These are phyloP conservation scores for Micronisus gabar DNA, from an alignment of 2,113 vertebrate species.

Conservation along the genomic window DNA sequence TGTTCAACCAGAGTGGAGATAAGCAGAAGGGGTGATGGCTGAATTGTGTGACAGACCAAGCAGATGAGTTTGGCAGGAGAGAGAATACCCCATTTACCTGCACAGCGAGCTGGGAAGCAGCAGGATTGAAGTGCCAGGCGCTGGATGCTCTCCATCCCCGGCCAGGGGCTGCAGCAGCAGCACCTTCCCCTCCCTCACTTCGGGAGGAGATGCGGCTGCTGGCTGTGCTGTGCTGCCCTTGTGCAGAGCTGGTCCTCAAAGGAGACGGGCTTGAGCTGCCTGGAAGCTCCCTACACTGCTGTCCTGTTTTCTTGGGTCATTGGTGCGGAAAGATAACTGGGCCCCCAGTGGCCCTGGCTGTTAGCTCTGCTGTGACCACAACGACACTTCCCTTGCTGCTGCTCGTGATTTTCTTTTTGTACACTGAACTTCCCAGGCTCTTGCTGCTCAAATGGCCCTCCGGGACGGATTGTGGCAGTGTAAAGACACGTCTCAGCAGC, in stretches of 20 bases:
- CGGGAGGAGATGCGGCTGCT: background rate
- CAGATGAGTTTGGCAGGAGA: background rate
- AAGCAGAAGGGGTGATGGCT: background rate
- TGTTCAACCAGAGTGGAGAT: background rate
- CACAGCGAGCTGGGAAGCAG: background rate
- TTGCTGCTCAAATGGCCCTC: background rate
- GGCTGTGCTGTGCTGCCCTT: rapidly evolving
- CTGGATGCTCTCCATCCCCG: rapidly evolving
- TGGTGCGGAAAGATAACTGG: background rate
- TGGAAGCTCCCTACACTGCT: background rate
- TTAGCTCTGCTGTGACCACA: background rate
- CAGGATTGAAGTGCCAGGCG: background rate
- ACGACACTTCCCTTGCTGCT: background rate
- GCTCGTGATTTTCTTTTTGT: too few species aligned
- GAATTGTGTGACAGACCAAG: background rate
- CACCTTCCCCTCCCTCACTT: background rate
- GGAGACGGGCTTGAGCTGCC: background rate
- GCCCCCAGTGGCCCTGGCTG: background rate
- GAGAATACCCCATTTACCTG: too few species aligned
- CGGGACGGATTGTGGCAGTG: background rate
- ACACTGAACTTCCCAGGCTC: background rate
- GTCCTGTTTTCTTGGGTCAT: background rate
- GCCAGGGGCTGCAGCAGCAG: background rate
- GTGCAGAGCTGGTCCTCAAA: background rate
- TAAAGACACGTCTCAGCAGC: background rate